These are phyloP conservation scores for Ferdinandea cuprea DNA, from an alignment of 2,888 invertebrate species.

Conservation along the genomic window DNA sequence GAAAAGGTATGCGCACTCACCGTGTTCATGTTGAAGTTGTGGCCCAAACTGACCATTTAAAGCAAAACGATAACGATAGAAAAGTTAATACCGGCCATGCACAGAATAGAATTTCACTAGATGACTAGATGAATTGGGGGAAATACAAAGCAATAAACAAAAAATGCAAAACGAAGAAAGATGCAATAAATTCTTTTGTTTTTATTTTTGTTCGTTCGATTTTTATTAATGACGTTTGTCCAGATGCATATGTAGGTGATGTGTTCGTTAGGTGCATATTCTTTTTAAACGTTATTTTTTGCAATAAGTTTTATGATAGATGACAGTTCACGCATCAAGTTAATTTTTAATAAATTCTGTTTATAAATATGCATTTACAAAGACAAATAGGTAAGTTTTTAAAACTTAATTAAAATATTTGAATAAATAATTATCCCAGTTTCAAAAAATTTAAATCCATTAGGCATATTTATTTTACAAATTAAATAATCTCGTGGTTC, in stretches of 20 bases:
- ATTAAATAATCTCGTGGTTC: too few species aligned
- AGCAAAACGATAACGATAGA: conserved; percentile 6
- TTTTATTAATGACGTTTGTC: conserved; percentile 26
- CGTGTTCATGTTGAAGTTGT: conserved; percentile 76
- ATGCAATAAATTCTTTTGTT: conserved; percentile 39
- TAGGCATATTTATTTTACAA: too few species aligned
- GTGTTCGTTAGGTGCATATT: conserved; percentile 1
- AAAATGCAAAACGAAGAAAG: conserved; percentile 17
- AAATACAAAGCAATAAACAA: conserved; percentile 10
- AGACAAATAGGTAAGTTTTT: too few species aligned
- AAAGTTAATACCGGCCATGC: conserved; percentile 13
- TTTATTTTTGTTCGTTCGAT: conserved; percentile 29
- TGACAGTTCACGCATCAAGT: too few species aligned
- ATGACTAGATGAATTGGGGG: not conserved
- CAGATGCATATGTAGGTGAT: not conserved
- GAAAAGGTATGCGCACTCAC: conserved; percentile 61
- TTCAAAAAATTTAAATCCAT: too few species aligned
- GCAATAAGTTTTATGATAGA: too few species aligned
- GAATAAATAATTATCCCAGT: too few species aligned
- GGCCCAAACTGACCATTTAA: conserved; percentile 77
- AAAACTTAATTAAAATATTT: too few species aligned
- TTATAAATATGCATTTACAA: too few species aligned
- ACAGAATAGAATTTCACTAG: conserved; percentile 1
- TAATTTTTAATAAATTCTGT: too few species aligned
- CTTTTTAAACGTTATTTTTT: too few species aligned